A percentile compares a stretch with the other conserved stretches of the same genome.
Conservation (phyloP, 1,140 invertebrate species). For the Pseudachorutes palmiensis region DNA sequence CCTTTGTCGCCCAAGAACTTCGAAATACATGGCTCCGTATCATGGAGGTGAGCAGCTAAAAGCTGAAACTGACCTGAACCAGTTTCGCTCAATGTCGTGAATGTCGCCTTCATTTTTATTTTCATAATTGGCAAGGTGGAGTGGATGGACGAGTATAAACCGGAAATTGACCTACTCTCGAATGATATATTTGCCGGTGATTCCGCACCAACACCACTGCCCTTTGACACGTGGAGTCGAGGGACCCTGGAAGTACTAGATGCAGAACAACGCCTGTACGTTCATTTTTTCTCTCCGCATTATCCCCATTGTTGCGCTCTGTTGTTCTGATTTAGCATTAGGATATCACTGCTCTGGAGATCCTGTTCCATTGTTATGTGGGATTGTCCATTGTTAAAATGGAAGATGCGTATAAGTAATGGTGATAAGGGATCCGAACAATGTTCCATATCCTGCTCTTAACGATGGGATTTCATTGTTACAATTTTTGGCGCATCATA, state of each 20-base stretch:
- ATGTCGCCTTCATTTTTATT: not conserved
- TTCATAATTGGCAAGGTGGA: not conserved
- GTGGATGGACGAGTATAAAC: not conserved
- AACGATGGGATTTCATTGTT: too few species aligned
- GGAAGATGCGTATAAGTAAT: too few species aligned
- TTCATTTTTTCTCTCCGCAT: not conserved
- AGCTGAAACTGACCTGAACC: not conserved
- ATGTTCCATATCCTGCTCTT: too few species aligned
- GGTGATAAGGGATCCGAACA: too few species aligned
- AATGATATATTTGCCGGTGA: not conserved
- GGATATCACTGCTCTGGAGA: too few species aligned
- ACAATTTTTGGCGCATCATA: too few species aligned
- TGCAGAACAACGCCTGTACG: not conserved
- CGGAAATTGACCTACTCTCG: not conserved
- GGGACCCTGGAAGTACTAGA: constrained; percentile 2
- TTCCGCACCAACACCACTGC: not conserved
- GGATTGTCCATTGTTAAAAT: too few species aligned
- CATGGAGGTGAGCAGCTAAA: not conserved
- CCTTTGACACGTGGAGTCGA: constrained; percentile 7
- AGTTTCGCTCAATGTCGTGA: not conserved
- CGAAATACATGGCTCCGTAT: constrained; percentile 4
- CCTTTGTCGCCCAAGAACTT: not conserved
- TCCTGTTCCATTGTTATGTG: too few species aligned
- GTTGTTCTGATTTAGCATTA: not conserved
- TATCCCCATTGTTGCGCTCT: not conserved